phyloP scores from a whole-genome alignment of 2,888 invertebrate species.

The Lithophane semibrunnea region DNA sequence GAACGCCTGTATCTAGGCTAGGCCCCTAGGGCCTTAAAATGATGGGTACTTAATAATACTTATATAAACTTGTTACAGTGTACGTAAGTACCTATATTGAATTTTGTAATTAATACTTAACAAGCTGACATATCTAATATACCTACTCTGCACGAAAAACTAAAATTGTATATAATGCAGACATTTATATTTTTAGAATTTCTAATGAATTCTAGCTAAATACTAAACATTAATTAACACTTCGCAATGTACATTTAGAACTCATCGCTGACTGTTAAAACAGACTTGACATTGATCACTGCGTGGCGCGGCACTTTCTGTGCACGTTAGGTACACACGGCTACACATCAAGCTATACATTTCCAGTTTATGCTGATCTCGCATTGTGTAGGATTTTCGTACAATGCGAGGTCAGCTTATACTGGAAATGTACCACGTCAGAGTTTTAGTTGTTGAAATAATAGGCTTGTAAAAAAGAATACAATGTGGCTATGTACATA shows the following conservation, averaged over 20 bases:
- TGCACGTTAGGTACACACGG: constrained; percentile 5
- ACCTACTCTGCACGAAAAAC: background rate
- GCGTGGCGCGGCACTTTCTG: constrained; percentile 20
- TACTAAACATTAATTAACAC: constrained; percentile 22
- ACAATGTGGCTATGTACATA: constrained; percentile 46
- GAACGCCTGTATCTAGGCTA: background rate
- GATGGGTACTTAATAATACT: background rate
- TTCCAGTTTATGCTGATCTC: no score
- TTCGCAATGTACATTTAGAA: constrained; percentile 34
- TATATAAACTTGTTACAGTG: background rate
- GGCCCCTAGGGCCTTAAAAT: background rate
- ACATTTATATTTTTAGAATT: constrained; percentile 19
- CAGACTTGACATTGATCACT: constrained; percentile 34
- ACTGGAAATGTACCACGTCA: no score
- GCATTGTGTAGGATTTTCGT: no score
- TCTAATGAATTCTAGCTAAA: constrained; percentile 8
- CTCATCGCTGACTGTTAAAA: constrained; percentile 42
- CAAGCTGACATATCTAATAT: background rate
- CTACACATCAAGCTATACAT: no score
- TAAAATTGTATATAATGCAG: constrained; percentile 1
- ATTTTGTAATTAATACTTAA: constrained; percentile 1
- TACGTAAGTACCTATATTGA: background rate
- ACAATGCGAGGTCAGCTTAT: no score
- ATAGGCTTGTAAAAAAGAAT: constrained; percentile 47
- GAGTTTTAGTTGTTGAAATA: constrained; percentile 35